Evolutionary conservation across 1,140 invertebrate species (phyloP).

Genomic region (Batillaria attramentaria): DNA sequence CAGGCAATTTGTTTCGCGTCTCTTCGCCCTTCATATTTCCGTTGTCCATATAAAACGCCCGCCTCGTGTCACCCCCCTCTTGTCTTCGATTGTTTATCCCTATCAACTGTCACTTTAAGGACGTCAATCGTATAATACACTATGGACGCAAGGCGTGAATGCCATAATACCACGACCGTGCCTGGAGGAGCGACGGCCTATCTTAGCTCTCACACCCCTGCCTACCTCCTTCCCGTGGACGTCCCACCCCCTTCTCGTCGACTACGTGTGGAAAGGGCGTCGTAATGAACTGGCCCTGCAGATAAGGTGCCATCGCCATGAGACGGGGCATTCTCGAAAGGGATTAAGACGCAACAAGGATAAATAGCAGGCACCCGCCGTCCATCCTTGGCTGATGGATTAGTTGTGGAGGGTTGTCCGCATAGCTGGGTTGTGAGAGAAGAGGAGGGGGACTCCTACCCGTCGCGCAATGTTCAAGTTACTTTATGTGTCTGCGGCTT

Average conservation of each 20-base stretch:
- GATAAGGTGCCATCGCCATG: neutral
- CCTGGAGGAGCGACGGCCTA: no score
- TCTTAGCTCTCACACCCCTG: neutral
- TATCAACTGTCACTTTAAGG: neutral
- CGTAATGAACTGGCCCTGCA: neutral
- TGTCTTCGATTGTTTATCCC: neutral
- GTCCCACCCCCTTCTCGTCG: neutral
- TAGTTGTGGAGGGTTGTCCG: neutral
- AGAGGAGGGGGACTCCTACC: no score
- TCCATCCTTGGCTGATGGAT: neutral
- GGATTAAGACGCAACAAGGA: neutral
- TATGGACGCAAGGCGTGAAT: neutral
- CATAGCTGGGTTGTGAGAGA: no score
- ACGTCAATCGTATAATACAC: constrained; percentile 1
- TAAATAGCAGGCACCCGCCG: neutral
- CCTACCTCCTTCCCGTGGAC: neutral
- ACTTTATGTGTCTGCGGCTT: no score
- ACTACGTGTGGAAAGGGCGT: neutral
- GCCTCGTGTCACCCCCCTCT: no score
- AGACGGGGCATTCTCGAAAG: neutral
- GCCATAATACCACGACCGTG: no score
- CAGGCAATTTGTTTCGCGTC: no score
- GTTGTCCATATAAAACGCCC: no score
- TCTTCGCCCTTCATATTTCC: no score
- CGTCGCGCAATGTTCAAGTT: no score